Evolutionary conservation across 1,140 invertebrate genomes (phyloP).

Genomic region (Protaetia brevitarsis): DNA sequence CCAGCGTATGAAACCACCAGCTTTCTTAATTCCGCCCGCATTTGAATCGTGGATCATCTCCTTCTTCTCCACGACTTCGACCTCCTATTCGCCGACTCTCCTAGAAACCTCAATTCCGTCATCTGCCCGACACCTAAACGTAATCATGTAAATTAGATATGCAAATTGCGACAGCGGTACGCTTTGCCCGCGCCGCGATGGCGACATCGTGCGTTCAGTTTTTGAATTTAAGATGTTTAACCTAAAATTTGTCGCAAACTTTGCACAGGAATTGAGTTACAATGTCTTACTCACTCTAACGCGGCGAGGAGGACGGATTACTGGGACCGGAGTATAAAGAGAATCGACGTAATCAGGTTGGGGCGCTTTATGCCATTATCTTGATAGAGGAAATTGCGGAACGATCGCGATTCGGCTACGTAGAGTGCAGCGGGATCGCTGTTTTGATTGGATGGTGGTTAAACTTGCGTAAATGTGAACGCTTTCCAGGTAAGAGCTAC

Average conservation of each 20-base stretch:
- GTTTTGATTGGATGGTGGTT: too few species aligned
- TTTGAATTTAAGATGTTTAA: neutral
- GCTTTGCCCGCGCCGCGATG: conserved; percentile 28
- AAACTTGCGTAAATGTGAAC: too few species aligned
- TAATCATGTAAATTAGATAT: conserved; percentile 44
- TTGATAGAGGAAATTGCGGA: too few species aligned
- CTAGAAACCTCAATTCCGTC: conserved; percentile 34
- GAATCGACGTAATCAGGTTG: neutral
- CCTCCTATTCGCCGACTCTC: neutral
- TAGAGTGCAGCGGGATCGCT: too few species aligned
- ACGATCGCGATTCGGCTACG: too few species aligned
- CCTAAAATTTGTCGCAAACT: neutral
- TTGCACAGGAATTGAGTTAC: neutral
- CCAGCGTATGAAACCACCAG: too few species aligned
- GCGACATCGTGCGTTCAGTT: neutral
- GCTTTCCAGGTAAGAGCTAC: too few species aligned
- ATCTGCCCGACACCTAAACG: conserved; percentile 41
- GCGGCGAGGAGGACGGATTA: neutral
- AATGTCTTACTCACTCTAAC: neutral
- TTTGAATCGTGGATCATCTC: too few species aligned
- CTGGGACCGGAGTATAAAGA: too few species aligned
- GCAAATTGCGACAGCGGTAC: conserved; percentile 36
- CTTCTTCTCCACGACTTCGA: too few species aligned
- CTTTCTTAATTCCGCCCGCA: too few species aligned
- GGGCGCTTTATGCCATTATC: too few species aligned